These are phyloP conservation scores for Pyrochroa serraticornis DNA, from an alignment of 2,888 invertebrate genomes.

Conservation along the genomic window DNA sequence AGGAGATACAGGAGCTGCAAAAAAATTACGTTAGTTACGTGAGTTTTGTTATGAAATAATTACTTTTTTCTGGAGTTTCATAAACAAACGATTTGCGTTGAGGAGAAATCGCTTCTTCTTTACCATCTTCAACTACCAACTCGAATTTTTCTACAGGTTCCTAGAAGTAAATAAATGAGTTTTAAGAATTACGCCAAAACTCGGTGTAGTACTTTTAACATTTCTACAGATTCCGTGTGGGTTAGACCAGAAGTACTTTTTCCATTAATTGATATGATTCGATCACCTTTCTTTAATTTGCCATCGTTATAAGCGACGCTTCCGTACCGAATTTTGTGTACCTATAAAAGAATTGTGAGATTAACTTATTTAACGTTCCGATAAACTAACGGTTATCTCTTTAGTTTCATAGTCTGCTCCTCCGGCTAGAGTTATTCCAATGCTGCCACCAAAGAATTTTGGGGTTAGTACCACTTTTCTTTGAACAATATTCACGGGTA, in stretches of 20 bases:
- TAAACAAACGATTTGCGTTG: constrained; percentile 42
- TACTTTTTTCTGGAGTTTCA: constrained; percentile 19
- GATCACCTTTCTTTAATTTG: constrained; percentile 82
- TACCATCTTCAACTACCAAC: constrained; percentile 64
- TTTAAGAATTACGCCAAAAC: neutral
- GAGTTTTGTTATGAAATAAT: constrained; percentile 11
- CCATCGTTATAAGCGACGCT: constrained; percentile 89
- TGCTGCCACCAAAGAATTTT: constrained; percentile 73
- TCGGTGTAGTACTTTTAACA: constrained; percentile 73
- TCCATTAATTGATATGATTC: constrained; percentile 86
- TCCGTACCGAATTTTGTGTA: constrained; percentile 85
- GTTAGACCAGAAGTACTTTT: constrained; percentile 81
- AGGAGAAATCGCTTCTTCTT: constrained; percentile 24
- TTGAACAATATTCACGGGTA: constrained; percentile 11
- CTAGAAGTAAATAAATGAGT: constrained; percentile 55
- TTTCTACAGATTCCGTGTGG: constrained; percentile 84
- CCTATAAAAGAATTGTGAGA: constrained; percentile 59
- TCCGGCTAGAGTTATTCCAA: constrained; percentile 87
- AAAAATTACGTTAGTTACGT: neutral
- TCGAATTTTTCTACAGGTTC: constrained; percentile 80
- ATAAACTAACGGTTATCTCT: constrained; percentile 80
- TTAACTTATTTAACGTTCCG: constrained; percentile 24
- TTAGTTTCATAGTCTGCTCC: constrained; percentile 91
- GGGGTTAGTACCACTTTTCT: constrained; percentile 68
- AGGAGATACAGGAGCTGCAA: constrained; percentile 4